A percentile compares a stretch with the other conserved stretches of the same genome.
Conservation (phyloP, 2,113 vertebrate genomes). For the Clarias gariepinus region DNA sequence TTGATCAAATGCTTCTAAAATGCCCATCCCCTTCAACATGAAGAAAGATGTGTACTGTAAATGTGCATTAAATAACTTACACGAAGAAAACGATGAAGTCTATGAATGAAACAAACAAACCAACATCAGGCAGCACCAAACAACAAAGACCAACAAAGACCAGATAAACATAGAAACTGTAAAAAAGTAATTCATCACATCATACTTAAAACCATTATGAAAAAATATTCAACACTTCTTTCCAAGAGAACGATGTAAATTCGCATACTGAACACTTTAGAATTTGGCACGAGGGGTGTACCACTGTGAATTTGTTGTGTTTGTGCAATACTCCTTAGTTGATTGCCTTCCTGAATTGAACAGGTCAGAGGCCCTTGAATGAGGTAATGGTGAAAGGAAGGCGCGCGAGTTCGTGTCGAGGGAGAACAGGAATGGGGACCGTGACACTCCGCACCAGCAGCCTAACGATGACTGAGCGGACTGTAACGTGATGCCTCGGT, state of each 20-base stretch:
- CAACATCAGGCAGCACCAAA: conserved; percentile 63
- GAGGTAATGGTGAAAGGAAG: conserved; percentile 50
- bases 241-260: conserved; percentile 55
- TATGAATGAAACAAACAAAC: conserved; percentile 74
- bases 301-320: conserved; percentile 49
- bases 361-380: conserved; percentile 41
- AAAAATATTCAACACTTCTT: conserved; percentile 60
- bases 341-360: conserved; percentile 41
- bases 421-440: conserved; percentile 31
- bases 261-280: conserved; percentile 55
- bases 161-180: conserved; percentile 55
- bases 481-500: background rate
- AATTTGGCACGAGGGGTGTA: conserved; percentile 49
- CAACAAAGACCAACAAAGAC: conserved; percentile 54
- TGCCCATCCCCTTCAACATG: conserved; percentile 66
- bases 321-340: conserved; percentile 49
- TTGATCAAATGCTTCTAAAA: conserved; percentile 86
- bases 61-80: conserved; percentile 80
- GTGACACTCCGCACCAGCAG: conserved; percentile 14
- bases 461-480: background rate
- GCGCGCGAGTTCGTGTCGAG: background rate
- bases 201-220: conserved; percentile 58
- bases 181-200: conserved; percentile 49
- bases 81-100: conserved; percentile 74
- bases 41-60: conserved; percentile 63